Base-by-base conservation (phyloP, 2,888 invertebrate species). In the Nebria salina region DNA sequence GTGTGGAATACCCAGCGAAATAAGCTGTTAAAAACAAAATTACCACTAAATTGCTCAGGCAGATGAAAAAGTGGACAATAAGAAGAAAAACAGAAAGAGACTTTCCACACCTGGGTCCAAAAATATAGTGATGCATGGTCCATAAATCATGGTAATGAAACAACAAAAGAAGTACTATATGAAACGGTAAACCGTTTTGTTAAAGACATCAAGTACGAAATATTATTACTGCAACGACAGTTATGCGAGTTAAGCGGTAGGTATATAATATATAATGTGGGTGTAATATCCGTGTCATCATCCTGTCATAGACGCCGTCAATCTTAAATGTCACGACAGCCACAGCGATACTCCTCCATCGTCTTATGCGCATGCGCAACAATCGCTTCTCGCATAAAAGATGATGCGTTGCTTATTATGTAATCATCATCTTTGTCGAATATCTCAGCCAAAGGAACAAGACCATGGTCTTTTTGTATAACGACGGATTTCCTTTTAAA, bases 221-320 rank as follows among this genome's bases (percentile, higher is more conserved):
- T 66, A 66, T 26, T 70, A 70, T 26, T 70, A 70, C 25, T 70
- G 34, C 25, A 25, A 70, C 25, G 70, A 34, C 70, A 34, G 70
- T 70, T 70, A 25, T 25, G 70, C 70, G 20, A 34, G 66, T 66
- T 70, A 25, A 70, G 70, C 70, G 25, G 66, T 66, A 66, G 66
- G 66, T 70, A 54, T 54, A 54, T 54, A 43, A 13, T 54, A 54
- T 54, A 54, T 54, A 54, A 54, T 70, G 70, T 70, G 70, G 70
- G 70, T 34, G 70, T 70, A 20, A 25, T 70, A 70, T 70, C 70
- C 70, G 70, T 70, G 70, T 70, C 70, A 70, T 70, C 70, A 20
- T 70, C 25, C 70, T 70, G 70, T 70, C 70, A 20, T 25, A 25
- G 25, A 25, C 25, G 70, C 70, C 70, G 70, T 70, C 70, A 70